These are phyloP conservation scores for Epizoanthus ramosus DNA, from an alignment of 92 coral and sea anemone species.

Conservation along the genomic window DNA sequence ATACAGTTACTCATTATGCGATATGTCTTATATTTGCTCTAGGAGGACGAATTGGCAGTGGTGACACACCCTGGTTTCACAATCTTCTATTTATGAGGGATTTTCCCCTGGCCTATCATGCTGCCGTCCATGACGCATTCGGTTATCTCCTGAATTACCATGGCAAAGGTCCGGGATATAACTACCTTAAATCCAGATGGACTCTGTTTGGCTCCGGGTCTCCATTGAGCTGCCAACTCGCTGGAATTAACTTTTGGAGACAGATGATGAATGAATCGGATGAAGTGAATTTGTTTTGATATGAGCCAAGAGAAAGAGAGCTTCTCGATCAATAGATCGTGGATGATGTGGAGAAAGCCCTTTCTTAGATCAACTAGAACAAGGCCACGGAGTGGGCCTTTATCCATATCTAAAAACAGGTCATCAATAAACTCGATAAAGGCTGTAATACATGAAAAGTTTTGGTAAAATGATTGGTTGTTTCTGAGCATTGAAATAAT, in stretches of 20 bases:
- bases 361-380: not conserved
- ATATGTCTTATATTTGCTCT: not conserved
- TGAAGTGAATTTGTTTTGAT: not conserved
- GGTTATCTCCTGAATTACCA: slow-evolving; percentile 55
- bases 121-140: slow-evolving; percentile 62
- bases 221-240: slow-evolving; percentile 54
- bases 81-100: slow-evolving; percentile 48
- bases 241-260: slow-evolving; percentile 59
- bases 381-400: not conserved
- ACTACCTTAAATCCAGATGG: slow-evolving; percentile 56
- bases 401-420: slow-evolving; percentile 11
- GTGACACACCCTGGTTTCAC: slow-evolving; percentile 48
- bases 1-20: no score
- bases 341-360: slow-evolving; percentile 13
- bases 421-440: slow-evolving; percentile 1
- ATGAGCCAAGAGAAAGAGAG: no score
- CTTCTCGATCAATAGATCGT: not conserved
- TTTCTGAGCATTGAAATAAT: not conserved
- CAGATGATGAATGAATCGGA: not conserved
- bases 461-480: not conserved
- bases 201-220: slow-evolving; percentile 52
- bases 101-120: slow-evolving; percentile 50
- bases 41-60: slow-evolving; percentile 61
- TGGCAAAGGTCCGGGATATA: slow-evolving; percentile 54
- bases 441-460: slow-evolving; percentile 9